Base-by-base conservation (phyloP, 2,797 vertebrate genomes). In the Oryzias sinensis region DNA sequence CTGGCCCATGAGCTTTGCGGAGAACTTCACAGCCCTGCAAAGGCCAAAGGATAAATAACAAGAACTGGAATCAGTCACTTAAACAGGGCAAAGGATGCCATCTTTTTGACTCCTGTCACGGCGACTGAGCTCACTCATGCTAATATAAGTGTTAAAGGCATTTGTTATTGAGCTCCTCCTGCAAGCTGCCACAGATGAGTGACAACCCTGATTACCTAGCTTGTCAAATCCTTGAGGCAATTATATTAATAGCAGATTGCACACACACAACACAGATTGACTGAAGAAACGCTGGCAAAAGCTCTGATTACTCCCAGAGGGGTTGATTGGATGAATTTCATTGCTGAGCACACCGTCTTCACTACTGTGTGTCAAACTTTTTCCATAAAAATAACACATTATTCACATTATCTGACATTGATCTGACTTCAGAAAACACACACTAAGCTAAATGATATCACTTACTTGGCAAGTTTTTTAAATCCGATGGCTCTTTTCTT, bases 381-480 rank as follows among this genome's bases (percentile, higher is more conserved):
- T 72, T 65, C 68, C 56, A 56, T 70, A 22, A 68, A 65, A 42
- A 65, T 18, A 11, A 46, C 14, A 46, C 37, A 22, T 17, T 42
- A 41, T 37, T 11, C 33, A 13, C 9, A 37, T 37, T 11, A 11
- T 37, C 33, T 3, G 9, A 37, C 2, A 33, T 3, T 2, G 2
- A 9, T 37, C 11, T 37, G 9, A 37, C 33, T 37, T 37, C 33
- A 43, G 3, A 37, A 49, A 49, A 44, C 2, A 58, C 45, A 16
- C 1, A 14, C 11, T 13, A 14, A 48, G 59, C 48, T 4, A 25
- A 44, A 37, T 56, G 53, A 56, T 59, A 7, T 16, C 2, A 33
- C 95, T 95, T 77, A 99, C 97, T 99, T 98, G 59, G 97, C 97
- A 59, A 99, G 88, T 77, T 99, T 99, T 89, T 99, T 99, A 83